Base-by-base conservation (phyloP, 2,888 invertebrate species). In the Adelognathus sp. region DNA sequence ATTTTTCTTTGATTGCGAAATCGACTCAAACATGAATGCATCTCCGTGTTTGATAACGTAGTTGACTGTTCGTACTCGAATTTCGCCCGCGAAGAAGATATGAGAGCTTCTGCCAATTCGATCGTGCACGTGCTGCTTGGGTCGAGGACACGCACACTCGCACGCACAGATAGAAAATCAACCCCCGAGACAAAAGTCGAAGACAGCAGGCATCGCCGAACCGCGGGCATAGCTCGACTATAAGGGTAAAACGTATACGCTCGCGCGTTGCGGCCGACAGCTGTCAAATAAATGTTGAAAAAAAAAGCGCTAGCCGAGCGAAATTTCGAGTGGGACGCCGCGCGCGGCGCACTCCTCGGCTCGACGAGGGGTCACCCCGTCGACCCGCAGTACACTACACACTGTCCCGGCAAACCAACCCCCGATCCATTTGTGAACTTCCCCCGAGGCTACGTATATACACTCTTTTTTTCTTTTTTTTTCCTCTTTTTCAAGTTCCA, bases 221-320 rank as follows among this genome's bases (percentile, higher is more conserved):
- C 56, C 77, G 71, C 56, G 71, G 44, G 56, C 41, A 44, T 69
- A 61, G 69, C 27, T 54, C 58, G 76, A 77, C 72, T 77, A 27
- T 69, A 67, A 76, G 82, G 85, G 83, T 84, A 82, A 83, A 86
- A 82, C 86, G 87, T 81, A 80, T 83, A 79, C n/a, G n/a, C n/a
- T n/a, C n/a, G n/a, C 84, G 85, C 85, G 79, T 84, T 90, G 91
- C 87, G 88, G 87, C 82, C 90, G 91, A 90, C 91, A 91, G 90
- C 90, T 91, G 91, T 90, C 91, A 90, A 91, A 91, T 90, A 90
- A 91, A 91, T 88, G 91, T 90, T 90, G 82, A 85, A 86, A 75
- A 72, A 66, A 85, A 90, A 89, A 88, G 85, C 86, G 90, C 90
- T 88, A 89, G 88, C 86, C 87, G 86, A 90, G 91, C 90, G 87